Percentiles rank a stretch among this genome's conserved stretches.
These are phyloP conservation scores for Borostomias antarcticus DNA, from an alignment of 2,797 vertebrate genomes.

Conservation along the genomic window DNA sequence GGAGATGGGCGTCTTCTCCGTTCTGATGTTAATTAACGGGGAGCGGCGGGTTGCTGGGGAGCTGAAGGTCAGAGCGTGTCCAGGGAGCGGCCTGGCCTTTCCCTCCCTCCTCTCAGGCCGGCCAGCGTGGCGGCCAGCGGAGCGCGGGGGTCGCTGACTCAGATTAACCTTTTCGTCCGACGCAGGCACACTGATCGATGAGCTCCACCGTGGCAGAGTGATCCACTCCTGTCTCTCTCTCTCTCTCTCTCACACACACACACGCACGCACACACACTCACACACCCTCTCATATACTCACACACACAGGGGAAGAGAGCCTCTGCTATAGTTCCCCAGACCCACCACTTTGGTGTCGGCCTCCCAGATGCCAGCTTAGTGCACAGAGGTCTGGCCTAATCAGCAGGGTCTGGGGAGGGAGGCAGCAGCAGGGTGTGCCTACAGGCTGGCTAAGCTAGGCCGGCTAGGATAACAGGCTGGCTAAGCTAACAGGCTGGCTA, in stretches of 20 bases:
- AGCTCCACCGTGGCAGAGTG: constrained; percentile 75
- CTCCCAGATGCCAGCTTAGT: constrained; percentile 64
- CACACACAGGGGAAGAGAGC: constrained; percentile 4
- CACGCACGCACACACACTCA: no score
- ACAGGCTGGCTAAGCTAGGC: no score
- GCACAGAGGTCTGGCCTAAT: constrained; percentile 53
- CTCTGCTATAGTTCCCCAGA: no score
- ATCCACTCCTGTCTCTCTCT: constrained; percentile 67
- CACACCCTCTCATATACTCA: neutral
- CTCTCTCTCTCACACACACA: constrained; percentile 2
- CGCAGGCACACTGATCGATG: constrained; percentile 79
- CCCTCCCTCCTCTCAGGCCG: constrained; percentile 81
- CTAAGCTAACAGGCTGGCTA: no score
- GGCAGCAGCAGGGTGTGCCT: no score
- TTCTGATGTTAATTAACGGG: constrained; percentile 82
- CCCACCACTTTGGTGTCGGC: constrained; percentile 65
- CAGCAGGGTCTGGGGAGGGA: no score
- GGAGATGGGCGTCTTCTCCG: constrained; percentile 60
- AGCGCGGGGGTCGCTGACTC: constrained; percentile 40
- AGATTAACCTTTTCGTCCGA: constrained; percentile 83
- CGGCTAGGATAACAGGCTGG: no score
- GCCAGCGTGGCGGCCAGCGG: constrained; percentile 65
- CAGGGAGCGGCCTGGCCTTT: constrained; percentile 95
- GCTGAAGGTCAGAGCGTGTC: constrained; percentile 90
- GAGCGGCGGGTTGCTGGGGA: constrained; percentile 83